Conservation (phyloP, 2,113 vertebrate genomes). For the Herpetotheres cachinnans region DNA sequence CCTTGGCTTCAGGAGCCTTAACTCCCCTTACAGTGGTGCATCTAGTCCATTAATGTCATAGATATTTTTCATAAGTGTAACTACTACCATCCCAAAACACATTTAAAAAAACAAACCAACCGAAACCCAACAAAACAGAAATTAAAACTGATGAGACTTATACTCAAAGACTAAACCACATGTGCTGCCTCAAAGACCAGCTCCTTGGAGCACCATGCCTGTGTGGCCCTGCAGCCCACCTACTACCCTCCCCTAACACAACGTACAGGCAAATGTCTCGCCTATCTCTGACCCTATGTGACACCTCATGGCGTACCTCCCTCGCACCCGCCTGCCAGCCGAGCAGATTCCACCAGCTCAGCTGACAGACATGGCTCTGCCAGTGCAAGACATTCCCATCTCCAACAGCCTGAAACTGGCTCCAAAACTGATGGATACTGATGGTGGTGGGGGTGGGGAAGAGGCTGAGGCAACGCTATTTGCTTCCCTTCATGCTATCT, state of each 20-base stretch:
- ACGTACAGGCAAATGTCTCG: accelerated
- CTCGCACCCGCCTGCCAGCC: not conserved
- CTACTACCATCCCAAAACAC: not conserved
- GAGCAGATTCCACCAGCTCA: slow-evolving; percentile 36
- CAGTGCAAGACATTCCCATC: not conserved
- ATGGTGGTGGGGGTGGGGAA: not conserved
- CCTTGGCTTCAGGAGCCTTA: not conserved
- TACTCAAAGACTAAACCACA: not conserved
- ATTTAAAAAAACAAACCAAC: not conserved
- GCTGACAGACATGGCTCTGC: slow-evolving; percentile 9
- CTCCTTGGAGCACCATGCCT: not conserved
- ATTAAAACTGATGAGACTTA: not conserved
- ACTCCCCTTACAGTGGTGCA: not conserved
- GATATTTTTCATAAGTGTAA: not conserved
- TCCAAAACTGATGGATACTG: not conserved
- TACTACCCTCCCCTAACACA: not conserved
- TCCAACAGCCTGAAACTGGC: not conserved
- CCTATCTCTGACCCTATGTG: not conserved
- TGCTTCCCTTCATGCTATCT: not conserved
- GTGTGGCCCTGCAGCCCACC: not conserved
- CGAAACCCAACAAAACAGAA: not conserved
- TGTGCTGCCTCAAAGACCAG: not conserved
- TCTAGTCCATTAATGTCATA: not conserved
- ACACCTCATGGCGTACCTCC: not conserved
- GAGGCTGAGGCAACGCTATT: not conserved